Evolutionary conservation across 2,797 vertebrate species (phyloP).

Genomic region (Myripristis jacobus): DNA sequence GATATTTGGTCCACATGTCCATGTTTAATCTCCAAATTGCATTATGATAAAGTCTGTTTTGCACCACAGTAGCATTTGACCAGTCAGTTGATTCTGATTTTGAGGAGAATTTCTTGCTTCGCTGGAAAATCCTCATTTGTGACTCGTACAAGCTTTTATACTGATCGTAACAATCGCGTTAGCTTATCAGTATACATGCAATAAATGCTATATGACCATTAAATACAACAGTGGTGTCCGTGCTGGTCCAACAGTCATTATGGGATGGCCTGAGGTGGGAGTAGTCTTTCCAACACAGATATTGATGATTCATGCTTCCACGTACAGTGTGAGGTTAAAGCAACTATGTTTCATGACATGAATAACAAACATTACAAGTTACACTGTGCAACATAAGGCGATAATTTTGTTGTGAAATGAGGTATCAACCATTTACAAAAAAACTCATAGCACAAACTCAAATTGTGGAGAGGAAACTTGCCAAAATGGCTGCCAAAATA

Average conservation of each 20-base stretch:
- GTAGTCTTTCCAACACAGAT: background rate
- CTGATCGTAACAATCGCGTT: background rate
- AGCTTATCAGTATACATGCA: background rate
- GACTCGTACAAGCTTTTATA: background rate
- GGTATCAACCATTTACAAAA: too few species aligned
- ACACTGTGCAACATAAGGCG: too few species aligned
- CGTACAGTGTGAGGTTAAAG: too few species aligned
- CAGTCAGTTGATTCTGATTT: slow-evolving; percentile 75
- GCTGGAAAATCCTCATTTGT: slow-evolving; percentile 3
- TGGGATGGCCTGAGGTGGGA: slow-evolving; percentile 3
- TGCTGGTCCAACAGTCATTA: background rate
- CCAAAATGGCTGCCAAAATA: too few species aligned
- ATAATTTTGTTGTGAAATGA: too few species aligned
- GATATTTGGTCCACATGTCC: slow-evolving; percentile 65
- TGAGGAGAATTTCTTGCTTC: slow-evolving; percentile 21
- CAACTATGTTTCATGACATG: too few species aligned
- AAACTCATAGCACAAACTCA: too few species aligned
- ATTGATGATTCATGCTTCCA: too few species aligned
- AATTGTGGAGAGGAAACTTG: too few species aligned
- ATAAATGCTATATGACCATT: background rate
- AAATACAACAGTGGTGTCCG: background rate
- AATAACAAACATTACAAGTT: too few species aligned
- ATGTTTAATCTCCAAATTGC: slow-evolving; percentile 69
- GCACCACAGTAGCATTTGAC: slow-evolving; percentile 60
- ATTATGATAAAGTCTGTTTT: slow-evolving; percentile 67